Evolutionary conservation across 2,888 invertebrate species (phyloP).

Genomic region (Drosophila tripunctata): DNA sequence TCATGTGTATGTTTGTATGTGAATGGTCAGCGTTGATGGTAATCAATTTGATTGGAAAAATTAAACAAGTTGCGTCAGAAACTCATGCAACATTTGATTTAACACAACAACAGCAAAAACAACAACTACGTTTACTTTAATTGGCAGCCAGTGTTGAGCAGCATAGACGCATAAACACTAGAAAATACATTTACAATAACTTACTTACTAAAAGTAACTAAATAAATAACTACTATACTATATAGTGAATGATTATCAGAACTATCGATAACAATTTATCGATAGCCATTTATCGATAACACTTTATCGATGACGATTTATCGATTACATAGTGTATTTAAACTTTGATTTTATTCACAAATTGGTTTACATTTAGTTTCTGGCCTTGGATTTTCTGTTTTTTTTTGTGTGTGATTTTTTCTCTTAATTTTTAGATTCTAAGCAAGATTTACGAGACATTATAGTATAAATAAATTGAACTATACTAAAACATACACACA

Average conservation of each 20-base stretch:
- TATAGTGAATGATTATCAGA: too few relatives aligned
- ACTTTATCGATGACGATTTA: too few relatives aligned
- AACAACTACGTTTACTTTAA: slow-evolving; percentile 11
- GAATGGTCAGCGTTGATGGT: slow-evolving; percentile 30
- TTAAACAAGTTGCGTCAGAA: slow-evolving; percentile 34
- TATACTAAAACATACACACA: slow-evolving; percentile 42
- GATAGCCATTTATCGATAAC: too few relatives aligned
- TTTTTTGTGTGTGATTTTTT: slow-evolving; percentile 35
- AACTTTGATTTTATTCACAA: slow-evolving; percentile 20
- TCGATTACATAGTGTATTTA: slow-evolving; percentile 25
- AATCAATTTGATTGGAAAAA: slow-evolving; percentile 39
- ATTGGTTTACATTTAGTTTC: slow-evolving; percentile 11
- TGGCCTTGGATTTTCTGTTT: slow-evolving; percentile 7
- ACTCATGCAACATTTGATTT: not conserved
- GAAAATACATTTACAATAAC: too few relatives aligned
- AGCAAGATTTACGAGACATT: slow-evolving; percentile 48
- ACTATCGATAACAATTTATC: not conserved
- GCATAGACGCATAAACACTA: too few relatives aligned
- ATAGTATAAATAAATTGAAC: slow-evolving; percentile 58
- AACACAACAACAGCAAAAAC: too few relatives aligned
- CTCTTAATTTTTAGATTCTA: too few relatives aligned
- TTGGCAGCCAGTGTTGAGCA: slow-evolving; percentile 32
- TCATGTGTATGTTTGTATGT: not conserved
- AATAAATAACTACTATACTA: too few relatives aligned
- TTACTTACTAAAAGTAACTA: too few relatives aligned